Base-by-base conservation (phyloP, 2,888 invertebrate species). In the Erannis defoliaria region DNA sequence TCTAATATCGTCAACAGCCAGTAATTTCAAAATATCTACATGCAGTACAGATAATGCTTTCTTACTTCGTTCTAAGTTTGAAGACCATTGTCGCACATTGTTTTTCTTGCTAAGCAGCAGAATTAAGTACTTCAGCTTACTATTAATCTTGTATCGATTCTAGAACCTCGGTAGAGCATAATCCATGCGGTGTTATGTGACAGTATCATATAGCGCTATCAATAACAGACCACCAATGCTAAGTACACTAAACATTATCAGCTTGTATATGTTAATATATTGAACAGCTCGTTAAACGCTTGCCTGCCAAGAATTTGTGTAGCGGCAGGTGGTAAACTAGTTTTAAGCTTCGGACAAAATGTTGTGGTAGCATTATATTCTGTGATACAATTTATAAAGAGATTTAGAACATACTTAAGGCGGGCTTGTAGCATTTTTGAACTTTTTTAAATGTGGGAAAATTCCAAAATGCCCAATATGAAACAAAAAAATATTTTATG, bases 191-290 rank as follows among this genome's bases (percentile, higher is more conserved):
- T 46, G 48, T 53, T 48, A 33, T 53, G 48, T 56, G 51, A 56
- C 62, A 56, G 56, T 57, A 48, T 57, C 56, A 54, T 50, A 64
- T 43, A 29, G 21, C 56, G 48, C 51, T 68, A 68, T 68, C 62
- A 64, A 63, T 64, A 68, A 62, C 62, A 54, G 56, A 37, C 49
- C 37, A 38, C 56, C 48, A 55, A 60, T 64, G 53, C 48, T 84
- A 82, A 85, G 85, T 82, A 82, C 76, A 75, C 72, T 66, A 76
- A 77, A 84, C 82, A 80, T 83, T 83, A 84, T 75, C 77, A 79
- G 82, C 81, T 84, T 80, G n/a, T n/a, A 77, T 75, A 75, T 76
- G 78, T 75, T 84, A 81, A 85, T 85, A 81, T 83, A 83, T 80
- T 79, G 80, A 80, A 76, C 73, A 79, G 77, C 77, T 77, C 75